Percentiles rank a stretch among this genome's conserved stretches.
These are phyloP conservation scores for Nasua narica DNA, from an alignment of 2,797 vertebrate genomes.

Conservation along the genomic window DNA sequence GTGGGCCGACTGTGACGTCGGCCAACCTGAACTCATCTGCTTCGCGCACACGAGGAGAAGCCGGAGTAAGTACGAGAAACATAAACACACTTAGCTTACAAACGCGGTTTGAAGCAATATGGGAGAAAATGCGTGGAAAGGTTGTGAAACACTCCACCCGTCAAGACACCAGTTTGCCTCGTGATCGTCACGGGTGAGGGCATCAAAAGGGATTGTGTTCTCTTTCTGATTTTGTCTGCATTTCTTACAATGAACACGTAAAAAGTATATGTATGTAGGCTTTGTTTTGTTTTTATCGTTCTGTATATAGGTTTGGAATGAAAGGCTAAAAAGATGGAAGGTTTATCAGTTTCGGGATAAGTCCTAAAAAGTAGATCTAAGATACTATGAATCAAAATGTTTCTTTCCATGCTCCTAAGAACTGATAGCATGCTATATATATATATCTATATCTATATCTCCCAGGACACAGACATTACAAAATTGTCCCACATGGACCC, in stretches of 20 bases:
- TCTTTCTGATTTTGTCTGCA: not conserved
- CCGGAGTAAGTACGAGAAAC: not conserved
- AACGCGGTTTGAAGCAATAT: fast-evolving
- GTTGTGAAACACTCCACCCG: not conserved
- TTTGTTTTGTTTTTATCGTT: not conserved
- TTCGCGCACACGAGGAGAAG: fast-evolving
- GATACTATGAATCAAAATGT: not conserved
- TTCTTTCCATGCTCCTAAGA: not conserved
- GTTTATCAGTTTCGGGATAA: not conserved
- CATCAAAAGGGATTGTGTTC: not conserved
- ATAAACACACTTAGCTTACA: too few species aligned
- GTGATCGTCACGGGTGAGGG: fast-evolving
- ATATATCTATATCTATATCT: not conserved
- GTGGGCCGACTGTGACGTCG: not conserved
- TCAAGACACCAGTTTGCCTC: fast-evolving
- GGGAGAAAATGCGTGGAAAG: not conserved
- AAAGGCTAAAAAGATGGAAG: not conserved
- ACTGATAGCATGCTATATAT: not conserved
- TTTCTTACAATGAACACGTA: not conserved
- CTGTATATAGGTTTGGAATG: not conserved
- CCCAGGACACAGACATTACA: not conserved
- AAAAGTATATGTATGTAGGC: not conserved
- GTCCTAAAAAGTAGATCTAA: not conserved
- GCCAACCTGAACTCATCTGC: fast-evolving
- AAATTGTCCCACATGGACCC: not conserved